Conservation (phyloP, 2,888 invertebrate genomes). For the Sarcophaga subvicina region DNA sequence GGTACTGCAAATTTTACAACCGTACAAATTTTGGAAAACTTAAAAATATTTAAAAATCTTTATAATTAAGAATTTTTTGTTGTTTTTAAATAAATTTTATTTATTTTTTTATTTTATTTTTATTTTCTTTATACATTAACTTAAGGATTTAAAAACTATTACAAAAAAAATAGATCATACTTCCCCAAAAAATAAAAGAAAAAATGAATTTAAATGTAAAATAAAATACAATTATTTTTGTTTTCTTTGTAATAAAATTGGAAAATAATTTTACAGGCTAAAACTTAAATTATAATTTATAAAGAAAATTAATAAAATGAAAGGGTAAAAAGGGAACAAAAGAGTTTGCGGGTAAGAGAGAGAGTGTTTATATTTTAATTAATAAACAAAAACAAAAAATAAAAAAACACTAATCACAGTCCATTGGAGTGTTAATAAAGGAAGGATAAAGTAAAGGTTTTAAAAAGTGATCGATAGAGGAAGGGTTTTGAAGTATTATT, state of each 20-base stretch:
- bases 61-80: neutral
- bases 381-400: conserved; percentile 28
- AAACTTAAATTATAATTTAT: conserved; percentile 12
- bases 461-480: too few relatives aligned
- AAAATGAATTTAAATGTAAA: neutral
- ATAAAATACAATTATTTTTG: too few relatives aligned
- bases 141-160: conserved; percentile 57
- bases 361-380: conserved; percentile 8
- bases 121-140: conserved; percentile 9
- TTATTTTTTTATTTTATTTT: conserved; percentile 68
- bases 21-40: too few relatives aligned
- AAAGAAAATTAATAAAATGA: conserved; percentile 8
- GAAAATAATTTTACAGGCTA: conserved; percentile 22
- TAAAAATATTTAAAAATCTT: neutral
- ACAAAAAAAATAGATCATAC: conserved; percentile 44
- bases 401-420: conserved; percentile 71
- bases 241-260: conserved; percentile 29
- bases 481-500: too few relatives aligned
- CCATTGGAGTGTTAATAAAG: conserved; percentile 68
- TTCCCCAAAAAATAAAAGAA: conserved; percentile 47
- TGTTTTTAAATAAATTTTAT: neutral
- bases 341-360: neutral
- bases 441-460: neutral
- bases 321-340: neutral
- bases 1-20: too few relatives aligned